These are phyloP conservation scores for Metaphire vulgaris DNA, from an alignment of 1,140 invertebrate species.

Conservation along the genomic window DNA sequence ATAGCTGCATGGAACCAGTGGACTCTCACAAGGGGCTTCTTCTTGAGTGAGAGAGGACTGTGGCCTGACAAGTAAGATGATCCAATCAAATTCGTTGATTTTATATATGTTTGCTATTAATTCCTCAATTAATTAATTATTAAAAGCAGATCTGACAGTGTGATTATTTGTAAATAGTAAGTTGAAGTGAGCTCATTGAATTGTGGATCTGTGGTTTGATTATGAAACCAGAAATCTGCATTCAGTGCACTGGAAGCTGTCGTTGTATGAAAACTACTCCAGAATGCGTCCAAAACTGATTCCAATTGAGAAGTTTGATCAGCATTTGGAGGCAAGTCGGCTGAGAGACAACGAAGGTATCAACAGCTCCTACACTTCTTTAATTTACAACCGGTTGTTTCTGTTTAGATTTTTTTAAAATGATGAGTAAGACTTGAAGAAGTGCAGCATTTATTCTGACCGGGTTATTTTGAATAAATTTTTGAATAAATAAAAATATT, in stretches of 20 bases:
- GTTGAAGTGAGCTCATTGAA: background rate
- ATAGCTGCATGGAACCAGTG: conserved; percentile 55
- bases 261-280: conserved; percentile 60
- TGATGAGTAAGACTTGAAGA: no score
- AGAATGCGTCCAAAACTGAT: conserved; percentile 62
- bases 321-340: conserved; percentile 60
- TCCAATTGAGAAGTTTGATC: conserved; percentile 57
- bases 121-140: background rate
- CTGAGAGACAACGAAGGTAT: conserved; percentile 58
- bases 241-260: conserved; percentile 55
- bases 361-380: background rate
- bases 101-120: background rate
- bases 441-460: no score
- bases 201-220: background rate
- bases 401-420: no score
- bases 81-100: no score
- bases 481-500: no score
- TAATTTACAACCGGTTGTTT: conserved; percentile 6
- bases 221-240: background rate
- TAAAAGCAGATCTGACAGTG: background rate
- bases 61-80: conserved; percentile 58
- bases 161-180: background rate
- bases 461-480: no score
- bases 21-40: conserved; percentile 56
- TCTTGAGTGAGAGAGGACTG: conserved; percentile 58